A percentile compares a stretch with the other conserved stretches of the same genome.
These are phyloP conservation scores for Heterotilapia buettikoferi DNA, from an alignment of 2,113 vertebrate species.

Conservation along the genomic window DNA sequence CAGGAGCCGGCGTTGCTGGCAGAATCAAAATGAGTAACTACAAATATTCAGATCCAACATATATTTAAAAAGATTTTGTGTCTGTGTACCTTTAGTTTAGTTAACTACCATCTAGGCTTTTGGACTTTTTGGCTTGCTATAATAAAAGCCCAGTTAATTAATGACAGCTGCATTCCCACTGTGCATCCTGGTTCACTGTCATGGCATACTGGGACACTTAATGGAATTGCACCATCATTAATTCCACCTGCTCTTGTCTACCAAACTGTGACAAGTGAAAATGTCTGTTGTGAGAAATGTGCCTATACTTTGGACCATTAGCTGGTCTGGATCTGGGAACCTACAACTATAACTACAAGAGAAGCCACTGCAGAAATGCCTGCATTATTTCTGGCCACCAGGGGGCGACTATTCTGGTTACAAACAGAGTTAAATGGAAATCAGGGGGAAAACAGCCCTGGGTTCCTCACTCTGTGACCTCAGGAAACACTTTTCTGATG, in stretches of 20 bases:
- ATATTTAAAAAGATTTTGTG: neutral
- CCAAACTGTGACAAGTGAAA: neutral
- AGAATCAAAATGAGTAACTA: neutral
- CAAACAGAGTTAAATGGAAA: neutral
- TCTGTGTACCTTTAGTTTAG: neutral
- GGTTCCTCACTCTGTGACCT: neutral
- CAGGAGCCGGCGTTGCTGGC: neutral
- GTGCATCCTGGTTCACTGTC: neutral
- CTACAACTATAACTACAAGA: neutral
- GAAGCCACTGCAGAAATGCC: neutral
- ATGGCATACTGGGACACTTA: neutral
- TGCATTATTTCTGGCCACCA: neutral
- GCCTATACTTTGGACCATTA: neutral
- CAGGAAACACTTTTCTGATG: fast-evolving
- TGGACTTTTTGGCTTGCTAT: neutral
- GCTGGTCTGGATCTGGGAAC: neutral
- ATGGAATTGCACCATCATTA: neutral
- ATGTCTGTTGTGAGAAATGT: neutral
- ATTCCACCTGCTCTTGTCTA: neutral
- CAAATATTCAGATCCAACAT: neutral
- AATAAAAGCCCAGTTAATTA: neutral
- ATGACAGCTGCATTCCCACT: neutral
- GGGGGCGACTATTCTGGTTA: neutral
- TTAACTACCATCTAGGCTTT: neutral
- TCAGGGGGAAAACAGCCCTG: fast-evolving